A percentile compares a stretch with the other conserved stretches of the same genome.
Evolutionary conservation across 2,888 invertebrate species (phyloP).

Genomic region (Drosophila macrospina): DNA sequence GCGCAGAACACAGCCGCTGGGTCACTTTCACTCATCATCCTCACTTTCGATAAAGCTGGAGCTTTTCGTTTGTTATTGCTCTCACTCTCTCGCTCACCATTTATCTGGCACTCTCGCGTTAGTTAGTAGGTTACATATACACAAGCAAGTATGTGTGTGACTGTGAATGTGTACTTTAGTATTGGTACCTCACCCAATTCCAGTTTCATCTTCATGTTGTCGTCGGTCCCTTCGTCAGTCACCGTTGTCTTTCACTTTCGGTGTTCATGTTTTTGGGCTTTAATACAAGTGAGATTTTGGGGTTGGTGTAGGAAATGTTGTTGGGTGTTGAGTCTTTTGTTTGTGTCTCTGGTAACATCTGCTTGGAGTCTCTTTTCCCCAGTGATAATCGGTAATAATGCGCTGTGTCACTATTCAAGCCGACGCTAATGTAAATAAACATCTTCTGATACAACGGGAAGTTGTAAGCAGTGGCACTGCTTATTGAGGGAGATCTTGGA

Average conservation of each 20-base stretch:
- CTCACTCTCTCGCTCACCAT: conserved; percentile 7
- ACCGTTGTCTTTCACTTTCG: conserved; percentile 53
- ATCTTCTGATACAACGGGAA: conserved; percentile 25
- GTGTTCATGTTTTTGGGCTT: conserved; percentile 46
- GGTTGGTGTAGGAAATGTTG: conserved; percentile 11
- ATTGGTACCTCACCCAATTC: conserved; percentile 25
- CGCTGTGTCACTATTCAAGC: conserved; percentile 71
- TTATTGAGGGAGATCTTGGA: neutral
- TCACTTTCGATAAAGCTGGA: conserved; percentile 54
- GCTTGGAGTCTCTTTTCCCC: conserved; percentile 55
- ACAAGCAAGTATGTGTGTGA: conserved; percentile 8
- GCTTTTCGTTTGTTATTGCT: conserved; percentile 45
- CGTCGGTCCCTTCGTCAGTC: conserved; percentile 46
- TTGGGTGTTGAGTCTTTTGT: conserved; percentile 34
- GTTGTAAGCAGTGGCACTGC: neutral
- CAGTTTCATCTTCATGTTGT: conserved; percentile 27
- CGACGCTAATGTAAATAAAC: conserved; percentile 63
- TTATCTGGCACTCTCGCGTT: conserved; percentile 22
- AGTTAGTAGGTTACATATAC: conserved; percentile 67
- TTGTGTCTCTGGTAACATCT: conserved; percentile 63
- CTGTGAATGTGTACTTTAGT: conserved; percentile 1
- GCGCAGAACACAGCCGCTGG: conserved; percentile 33
- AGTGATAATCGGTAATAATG: conserved; percentile 78
- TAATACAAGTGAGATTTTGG: conserved; percentile 23
- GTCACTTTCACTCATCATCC: conserved; percentile 68